Percentiles rank a stretch among this genome's conserved stretches.
Evolutionary conservation across 2,113 vertebrate species (phyloP).

Genomic region (Calyptomena viridis): DNA sequence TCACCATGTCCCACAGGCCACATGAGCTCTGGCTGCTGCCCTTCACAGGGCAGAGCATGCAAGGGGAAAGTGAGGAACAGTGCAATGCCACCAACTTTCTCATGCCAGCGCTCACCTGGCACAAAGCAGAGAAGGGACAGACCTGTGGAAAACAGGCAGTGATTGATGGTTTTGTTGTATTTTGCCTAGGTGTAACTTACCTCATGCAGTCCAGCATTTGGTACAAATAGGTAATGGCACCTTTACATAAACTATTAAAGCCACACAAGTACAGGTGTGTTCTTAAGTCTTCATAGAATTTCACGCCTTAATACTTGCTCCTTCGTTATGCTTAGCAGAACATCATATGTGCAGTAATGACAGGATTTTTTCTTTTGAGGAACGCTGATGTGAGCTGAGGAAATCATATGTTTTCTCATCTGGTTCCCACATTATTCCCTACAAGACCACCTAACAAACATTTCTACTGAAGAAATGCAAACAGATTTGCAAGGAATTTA

Average conservation of each 20-base stretch:
- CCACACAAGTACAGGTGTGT: neutral
- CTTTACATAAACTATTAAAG: neutral
- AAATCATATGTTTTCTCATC: neutral
- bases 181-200: neutral
- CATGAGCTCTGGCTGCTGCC: neutral
- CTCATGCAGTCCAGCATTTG: neutral
- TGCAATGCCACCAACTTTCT: neutral
- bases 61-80: rapidly evolving
- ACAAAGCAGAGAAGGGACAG: neutral
- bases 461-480: neutral
- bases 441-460: neutral
- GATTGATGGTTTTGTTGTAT: neutral
- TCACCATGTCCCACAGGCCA: rapidly evolving
- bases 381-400: neutral
- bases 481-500: neutral
- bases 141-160: neutral
- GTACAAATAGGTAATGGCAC: neutral
- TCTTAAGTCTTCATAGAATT: neutral
- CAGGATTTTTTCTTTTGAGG: neutral
- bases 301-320: neutral
- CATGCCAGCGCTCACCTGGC: rapidly evolving
- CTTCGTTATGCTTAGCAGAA: neutral
- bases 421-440: neutral
- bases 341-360: neutral
- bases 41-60: rapidly evolving